Evolutionary conservation across 2,797 vertebrate species (phyloP).

Genomic region (Macrochelys suwanniensis): DNA sequence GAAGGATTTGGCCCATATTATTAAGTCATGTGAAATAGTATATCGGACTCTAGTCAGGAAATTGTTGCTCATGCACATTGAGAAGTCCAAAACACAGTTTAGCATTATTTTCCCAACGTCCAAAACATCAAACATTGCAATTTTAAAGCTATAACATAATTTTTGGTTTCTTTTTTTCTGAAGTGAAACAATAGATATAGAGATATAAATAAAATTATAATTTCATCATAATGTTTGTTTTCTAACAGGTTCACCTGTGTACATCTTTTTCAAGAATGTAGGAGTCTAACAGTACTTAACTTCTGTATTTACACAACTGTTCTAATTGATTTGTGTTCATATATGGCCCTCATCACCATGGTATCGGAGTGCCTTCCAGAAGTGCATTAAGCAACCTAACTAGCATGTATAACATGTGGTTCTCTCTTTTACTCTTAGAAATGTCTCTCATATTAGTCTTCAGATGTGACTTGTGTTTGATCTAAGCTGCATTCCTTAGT

Average conservation of each 20-base stretch:
- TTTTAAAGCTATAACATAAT: not conserved
- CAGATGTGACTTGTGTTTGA: not conserved
- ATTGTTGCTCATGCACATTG: fast-evolving
- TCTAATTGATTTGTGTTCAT: not conserved
- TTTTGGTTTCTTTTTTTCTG: not conserved
- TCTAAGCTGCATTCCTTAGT: not conserved
- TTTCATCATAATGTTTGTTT: not conserved
- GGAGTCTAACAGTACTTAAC: not conserved
- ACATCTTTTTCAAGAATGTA: not conserved
- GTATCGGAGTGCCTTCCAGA: not conserved
- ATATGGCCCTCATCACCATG: not conserved
- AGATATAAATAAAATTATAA: not conserved
- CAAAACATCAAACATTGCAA: not conserved
- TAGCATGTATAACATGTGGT: not conserved
- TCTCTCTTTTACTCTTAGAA: not conserved
- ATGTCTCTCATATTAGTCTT: not conserved
- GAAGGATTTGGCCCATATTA: fast-evolving
- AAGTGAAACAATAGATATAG: not conserved
- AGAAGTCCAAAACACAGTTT: not conserved
- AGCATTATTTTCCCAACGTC: not conserved
- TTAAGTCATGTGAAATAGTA: not conserved
- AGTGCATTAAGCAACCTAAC: not conserved
- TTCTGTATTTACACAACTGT: not conserved
- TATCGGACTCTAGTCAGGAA: not conserved
- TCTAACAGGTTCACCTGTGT: not conserved